Base-by-base conservation (phyloP, 1,140 invertebrate genomes). In the Camponotus vicinus region DNA sequence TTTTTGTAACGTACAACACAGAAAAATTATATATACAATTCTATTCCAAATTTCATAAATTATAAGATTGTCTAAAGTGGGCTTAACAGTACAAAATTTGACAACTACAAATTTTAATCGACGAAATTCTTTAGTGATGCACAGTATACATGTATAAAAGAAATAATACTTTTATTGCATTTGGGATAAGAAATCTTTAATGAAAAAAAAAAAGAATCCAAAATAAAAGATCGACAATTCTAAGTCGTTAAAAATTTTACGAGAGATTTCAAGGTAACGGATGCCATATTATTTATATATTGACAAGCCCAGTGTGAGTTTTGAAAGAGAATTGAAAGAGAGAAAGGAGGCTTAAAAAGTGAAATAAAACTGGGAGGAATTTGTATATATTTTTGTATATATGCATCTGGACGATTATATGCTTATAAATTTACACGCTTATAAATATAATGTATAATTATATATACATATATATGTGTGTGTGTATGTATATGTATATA, bases 331-430 rank as follows among this genome's bases (percentile, higher is more conserved):
- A 27, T 37, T 61, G 45, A 15, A 27, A 61, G 34, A 88, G 75
- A 88, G 88, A 84, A 89, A 80, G 86, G 78, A 86, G 73, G 87
- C 49, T 15, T 80, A 85, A 89, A 83, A 61, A 77, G 64, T 52
- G 42, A 34, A 85, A 83, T 45, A 40, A 75, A 63, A 87, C 88
- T 86, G 73, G 64, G 88, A 92, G 85, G 91, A 85, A 92, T 82
- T 90, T 94, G 92, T 94, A 93, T 73, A 94, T 93, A 92, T 83
- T 84, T 88, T 78, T 94, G 92, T 94, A 93, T 79, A 93, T 94
- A 93, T 85, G 91, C 90, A 93, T 91, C 85, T 89, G 90, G 76
- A 93, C 89, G 92, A 93, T 91, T 91, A 92, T 92, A 89, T 93
- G 49, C 67, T 93, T 27, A 27, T 27, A 27, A 27, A 91, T 80